phyloP scores from a whole-genome alignment of 2,113 vertebrate genomes.

The Datnioides undecimradiatus region DNA sequence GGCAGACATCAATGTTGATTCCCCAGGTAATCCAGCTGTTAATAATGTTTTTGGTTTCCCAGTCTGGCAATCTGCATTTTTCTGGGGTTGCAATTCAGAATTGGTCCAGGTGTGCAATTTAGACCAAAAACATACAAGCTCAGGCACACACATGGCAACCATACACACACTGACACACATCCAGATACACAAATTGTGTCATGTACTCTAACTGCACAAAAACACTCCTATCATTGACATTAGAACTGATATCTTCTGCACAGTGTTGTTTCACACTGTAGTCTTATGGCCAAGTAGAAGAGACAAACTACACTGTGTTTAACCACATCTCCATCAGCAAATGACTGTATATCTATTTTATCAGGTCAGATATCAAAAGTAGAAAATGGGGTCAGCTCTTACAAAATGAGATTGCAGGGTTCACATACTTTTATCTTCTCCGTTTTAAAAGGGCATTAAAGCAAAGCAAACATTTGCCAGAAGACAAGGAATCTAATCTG shows the following conservation, averaged over 20 bases:
- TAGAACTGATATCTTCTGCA: not conserved
- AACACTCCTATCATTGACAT: not conserved
- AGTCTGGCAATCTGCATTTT: slow-evolving; percentile 51
- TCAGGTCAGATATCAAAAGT: not conserved
- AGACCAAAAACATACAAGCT: slow-evolving; percentile 29
- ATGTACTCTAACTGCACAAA: not conserved
- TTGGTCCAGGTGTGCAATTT: slow-evolving; percentile 54
- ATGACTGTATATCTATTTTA: not conserved
- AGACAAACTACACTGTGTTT: not conserved
- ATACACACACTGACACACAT: not conserved
- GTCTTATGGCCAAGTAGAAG: not conserved
- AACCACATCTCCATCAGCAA: not conserved
- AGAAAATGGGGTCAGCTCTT: slow-evolving; percentile 2
- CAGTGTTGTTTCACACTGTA: not conserved
- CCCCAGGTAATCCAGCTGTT: slow-evolving; percentile 68
- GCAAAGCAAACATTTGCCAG: slow-evolving; percentile 14
- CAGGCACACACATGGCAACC: not conserved
- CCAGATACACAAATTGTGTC: not conserved
- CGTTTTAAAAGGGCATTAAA: slow-evolving; percentile 10
- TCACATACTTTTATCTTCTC: slow-evolving; percentile 13
- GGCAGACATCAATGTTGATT: slow-evolving; percentile 53
- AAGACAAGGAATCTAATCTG: slow-evolving; percentile 16
- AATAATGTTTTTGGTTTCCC: slow-evolving; percentile 42
- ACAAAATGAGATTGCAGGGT: not conserved
- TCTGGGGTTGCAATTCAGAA: slow-evolving; percentile 36